Evolutionary conservation across 2,888 invertebrate species (phyloP).

Genomic region (Lypha dubia): DNA sequence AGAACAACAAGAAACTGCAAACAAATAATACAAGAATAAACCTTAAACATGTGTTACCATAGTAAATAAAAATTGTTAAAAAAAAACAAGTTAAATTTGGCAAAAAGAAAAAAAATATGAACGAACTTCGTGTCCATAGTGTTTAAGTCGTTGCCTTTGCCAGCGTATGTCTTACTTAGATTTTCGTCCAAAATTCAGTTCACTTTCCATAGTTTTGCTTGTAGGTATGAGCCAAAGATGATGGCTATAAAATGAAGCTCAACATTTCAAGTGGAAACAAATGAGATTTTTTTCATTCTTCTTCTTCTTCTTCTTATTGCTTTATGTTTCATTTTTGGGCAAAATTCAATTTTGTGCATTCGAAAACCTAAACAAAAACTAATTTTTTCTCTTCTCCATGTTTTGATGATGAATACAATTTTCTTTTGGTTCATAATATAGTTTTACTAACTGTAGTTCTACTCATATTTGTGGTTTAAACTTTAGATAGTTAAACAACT

Average conservation of each 20-base stretch:
- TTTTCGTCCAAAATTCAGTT: constrained; percentile 25
- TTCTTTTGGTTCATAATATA: constrained; percentile 20
- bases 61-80: constrained; percentile 18
- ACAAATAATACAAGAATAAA: constrained; percentile 6
- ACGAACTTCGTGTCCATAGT: constrained; percentile 15
- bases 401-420: constrained; percentile 19
- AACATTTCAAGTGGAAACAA: constrained; percentile 37
- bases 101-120: constrained; percentile 25
- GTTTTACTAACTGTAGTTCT: background rate
- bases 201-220: constrained; percentile 45
- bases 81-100: background rate
- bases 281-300: constrained; percentile 10
- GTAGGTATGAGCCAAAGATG: constrained; percentile 1
- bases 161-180: background rate
- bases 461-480: constrained; percentile 40
- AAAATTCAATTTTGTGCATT: constrained; percentile 48
- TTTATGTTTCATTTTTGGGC: constrained; percentile 10
- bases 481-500: constrained; percentile 23
- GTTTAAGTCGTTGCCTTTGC: constrained; percentile 3
- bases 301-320: background rate
- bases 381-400: background rate
- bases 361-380: constrained; percentile 47
- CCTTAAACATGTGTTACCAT: constrained; percentile 61
- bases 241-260: constrained; percentile 1
- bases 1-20: constrained; percentile 1